Evolutionary conservation across 2,113 vertebrate genomes (phyloP).

Genomic region (Protobothrops flavoviridis): DNA sequence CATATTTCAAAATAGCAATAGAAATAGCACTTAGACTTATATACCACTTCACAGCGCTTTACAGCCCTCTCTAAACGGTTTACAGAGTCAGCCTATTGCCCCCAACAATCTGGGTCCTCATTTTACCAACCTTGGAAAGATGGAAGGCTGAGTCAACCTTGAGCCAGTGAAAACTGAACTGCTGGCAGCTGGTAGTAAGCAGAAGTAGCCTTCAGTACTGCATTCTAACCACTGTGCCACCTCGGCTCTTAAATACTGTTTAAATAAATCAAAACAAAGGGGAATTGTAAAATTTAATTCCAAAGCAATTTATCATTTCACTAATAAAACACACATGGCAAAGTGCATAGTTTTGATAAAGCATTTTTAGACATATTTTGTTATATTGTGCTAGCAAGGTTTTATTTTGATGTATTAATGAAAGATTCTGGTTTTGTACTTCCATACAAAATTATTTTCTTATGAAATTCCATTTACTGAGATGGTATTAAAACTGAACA

Average conservation of each 20-base stretch:
- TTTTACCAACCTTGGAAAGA: no score
- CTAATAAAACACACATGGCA: slow-evolving; percentile 15
- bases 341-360: background rate
- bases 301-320: background rate
- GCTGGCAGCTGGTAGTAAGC: no score
- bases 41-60: no score
- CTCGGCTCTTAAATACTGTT: background rate
- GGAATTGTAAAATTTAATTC: slow-evolving; percentile 2
- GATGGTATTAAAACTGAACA: background rate
- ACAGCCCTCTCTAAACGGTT: no score
- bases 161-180: no score
- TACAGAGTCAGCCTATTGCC: no score
- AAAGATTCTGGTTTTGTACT: background rate
- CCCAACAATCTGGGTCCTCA: no score
- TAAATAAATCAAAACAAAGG: slow-evolving; percentile 5
- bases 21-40: no score
- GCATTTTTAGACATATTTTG: background rate
- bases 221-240: no score
- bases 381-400: background rate
- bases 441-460: background rate
- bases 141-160: no score
- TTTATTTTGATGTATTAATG: background rate
- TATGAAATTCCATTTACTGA: background rate
- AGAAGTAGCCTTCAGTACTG: no score
- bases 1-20: background rate